Evolutionary conservation across 2,113 vertebrate genomes (phyloP).

Genomic region (Lepisosteus oculatus): DNA sequence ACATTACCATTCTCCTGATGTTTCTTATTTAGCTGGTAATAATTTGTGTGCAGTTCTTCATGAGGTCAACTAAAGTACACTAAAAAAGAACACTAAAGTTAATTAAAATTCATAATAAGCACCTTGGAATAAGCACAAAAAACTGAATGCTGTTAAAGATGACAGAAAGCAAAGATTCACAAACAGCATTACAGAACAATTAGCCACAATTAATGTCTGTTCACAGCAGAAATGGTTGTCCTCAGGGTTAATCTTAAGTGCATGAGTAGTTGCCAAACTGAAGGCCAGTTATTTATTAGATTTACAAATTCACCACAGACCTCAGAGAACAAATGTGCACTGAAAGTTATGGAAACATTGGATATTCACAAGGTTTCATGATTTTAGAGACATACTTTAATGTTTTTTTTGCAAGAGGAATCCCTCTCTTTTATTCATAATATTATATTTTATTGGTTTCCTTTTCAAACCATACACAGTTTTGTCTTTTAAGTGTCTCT

Average conservation of each 20-base stretch:
- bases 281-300: background rate
- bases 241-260: background rate
- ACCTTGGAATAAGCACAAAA: background rate
- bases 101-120: background rate
- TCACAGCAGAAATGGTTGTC: background rate
- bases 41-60: no score
- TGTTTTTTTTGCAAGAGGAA: background rate
- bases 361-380: slow-evolving; percentile 19
- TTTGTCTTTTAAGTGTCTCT: no score
- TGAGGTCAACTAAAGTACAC: no score
- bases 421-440: slow-evolving; percentile 28
- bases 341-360: slow-evolving; percentile 7
- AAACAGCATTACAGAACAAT: background rate
- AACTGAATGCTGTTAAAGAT: background rate
- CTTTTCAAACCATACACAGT: no score
- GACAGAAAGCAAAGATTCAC: background rate
- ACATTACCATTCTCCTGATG: no score
- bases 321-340: background rate
- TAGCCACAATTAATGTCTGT: background rate
- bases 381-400: slow-evolving; percentile 17
- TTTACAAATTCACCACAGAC: background rate
- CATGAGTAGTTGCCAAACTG: background rate
- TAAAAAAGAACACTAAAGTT: background rate
- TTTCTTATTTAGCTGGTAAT: no score
- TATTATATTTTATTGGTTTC: no score